A percentile compares a stretch with the other conserved stretches of the same genome.
Conservation (phyloP, 2,797 vertebrate genomes). For the Discoglossus pictus region DNA sequence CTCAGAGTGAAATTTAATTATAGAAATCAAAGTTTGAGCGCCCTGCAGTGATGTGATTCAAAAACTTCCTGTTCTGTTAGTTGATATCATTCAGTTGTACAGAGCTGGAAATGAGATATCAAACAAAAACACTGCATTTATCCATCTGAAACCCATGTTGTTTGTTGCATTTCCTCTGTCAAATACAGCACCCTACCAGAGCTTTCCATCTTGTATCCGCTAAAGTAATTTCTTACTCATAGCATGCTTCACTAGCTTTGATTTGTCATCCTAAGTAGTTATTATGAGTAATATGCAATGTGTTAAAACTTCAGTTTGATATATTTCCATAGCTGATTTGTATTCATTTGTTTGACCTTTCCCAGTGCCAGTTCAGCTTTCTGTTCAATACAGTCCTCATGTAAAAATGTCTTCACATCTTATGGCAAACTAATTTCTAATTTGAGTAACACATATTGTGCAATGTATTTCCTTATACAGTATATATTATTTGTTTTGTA, state of each 20-base stretch:
- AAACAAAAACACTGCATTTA: constrained; percentile 1
- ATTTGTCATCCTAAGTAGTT: constrained; percentile 49
- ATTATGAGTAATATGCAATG: constrained; percentile 53
- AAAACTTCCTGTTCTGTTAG: too few species aligned
- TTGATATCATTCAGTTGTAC: too few species aligned
- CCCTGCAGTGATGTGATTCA: too few species aligned
- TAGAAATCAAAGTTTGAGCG: too few species aligned
- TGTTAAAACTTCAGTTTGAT: constrained; percentile 50
- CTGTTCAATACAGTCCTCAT: constrained; percentile 28
- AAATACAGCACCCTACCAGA: constrained; percentile 2
- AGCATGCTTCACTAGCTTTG: constrained; percentile 45
- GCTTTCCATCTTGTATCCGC: constrained; percentile 10
- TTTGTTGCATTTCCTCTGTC: constrained; percentile 13
- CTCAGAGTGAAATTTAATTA: too few species aligned
- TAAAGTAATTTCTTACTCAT: constrained; percentile 41
- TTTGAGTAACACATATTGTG: constrained; percentile 22
- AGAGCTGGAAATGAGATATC: too few species aligned
- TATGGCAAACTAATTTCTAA: constrained; percentile 34
- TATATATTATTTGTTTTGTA: constrained; percentile 1
- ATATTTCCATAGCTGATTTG: constrained; percentile 49
- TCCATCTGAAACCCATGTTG: not conserved
- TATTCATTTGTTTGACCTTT: constrained; percentile 52
- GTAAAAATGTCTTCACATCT: constrained; percentile 31
- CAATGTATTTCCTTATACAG: constrained; percentile 24
- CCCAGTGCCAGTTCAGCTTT: constrained; percentile 48